phyloP scores from a whole-genome alignment of 2,113 vertebrate species.

The Heptranchias perlo region DNA sequence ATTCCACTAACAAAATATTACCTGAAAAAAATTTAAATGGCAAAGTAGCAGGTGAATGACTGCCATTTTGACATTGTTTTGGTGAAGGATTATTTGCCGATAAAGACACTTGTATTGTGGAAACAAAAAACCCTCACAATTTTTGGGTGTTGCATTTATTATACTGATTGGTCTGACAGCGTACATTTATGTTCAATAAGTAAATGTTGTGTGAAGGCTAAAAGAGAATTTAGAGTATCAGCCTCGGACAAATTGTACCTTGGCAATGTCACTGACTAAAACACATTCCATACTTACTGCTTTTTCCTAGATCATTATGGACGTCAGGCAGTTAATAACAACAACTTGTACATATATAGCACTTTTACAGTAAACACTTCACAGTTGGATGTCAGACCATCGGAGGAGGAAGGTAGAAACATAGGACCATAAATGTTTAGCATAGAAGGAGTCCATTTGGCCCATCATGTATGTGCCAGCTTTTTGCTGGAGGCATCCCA shows the following conservation, averaged over 20 bases:
- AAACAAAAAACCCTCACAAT: background rate
- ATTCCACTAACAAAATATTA: background rate
- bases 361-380: background rate
- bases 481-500: background rate
- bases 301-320: background rate
- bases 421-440: background rate
- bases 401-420: background rate
- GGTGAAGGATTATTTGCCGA: background rate
- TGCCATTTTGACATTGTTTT: background rate
- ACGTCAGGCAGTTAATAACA: background rate
- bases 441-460: background rate
- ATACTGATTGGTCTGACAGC: background rate
- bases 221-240: background rate
- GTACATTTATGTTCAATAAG: background rate
- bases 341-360: background rate
- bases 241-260: background rate
- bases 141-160: conserved; percentile 1
- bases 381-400: background rate
- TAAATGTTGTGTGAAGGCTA: background rate
- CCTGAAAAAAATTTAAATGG: background rate
- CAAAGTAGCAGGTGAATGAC: background rate
- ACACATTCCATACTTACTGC: background rate
- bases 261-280: background rate
- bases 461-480: background rate
- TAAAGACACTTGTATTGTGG: background rate